A percentile compares a stretch with the other conserved stretches of the same genome.
Evolutionary conservation across 2,797 vertebrate genomes (phyloP).

Genomic region (Hipposideros larvatus): DNA sequence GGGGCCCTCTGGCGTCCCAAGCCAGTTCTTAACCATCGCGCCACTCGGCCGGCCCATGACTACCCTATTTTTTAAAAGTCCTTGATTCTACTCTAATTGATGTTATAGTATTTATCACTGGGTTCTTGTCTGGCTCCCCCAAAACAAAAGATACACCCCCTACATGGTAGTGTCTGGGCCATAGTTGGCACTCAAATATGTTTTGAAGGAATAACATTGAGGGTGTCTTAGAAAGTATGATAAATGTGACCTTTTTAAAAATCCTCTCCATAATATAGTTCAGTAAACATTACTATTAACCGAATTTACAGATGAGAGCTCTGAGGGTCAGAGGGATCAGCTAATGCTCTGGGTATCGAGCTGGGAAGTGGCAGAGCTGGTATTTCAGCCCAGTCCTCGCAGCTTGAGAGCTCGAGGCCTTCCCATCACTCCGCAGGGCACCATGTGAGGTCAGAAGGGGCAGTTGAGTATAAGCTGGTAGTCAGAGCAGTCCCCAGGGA

Average conservation of each 20-base stretch:
- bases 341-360: too few species aligned
- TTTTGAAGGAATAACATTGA: not conserved
- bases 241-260: not conserved
- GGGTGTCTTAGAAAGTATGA: not conserved
- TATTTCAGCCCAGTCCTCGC: too few species aligned
- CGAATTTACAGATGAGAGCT: not conserved
- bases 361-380: too few species aligned
- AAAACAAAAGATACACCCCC: not conserved
- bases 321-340: too few species aligned
- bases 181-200: not conserved
- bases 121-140: not conserved
- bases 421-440: not conserved
- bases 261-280: not conserved
- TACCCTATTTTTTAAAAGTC: not conserved
- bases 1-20: too few species aligned
- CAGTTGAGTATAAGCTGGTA: accelerated
- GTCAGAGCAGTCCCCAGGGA: not conserved
- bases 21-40: too few species aligned
- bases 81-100: not conserved
- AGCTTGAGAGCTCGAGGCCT: not conserved
- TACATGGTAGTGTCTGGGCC: too few species aligned
- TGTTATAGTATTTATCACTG: not conserved
- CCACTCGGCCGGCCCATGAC: too few species aligned
- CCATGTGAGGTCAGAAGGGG: not conserved
- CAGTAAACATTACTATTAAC: not conserved